These are phyloP conservation scores for Melitaea athalia DNA, from an alignment of 2,888 invertebrate species.

Conservation along the genomic window DNA sequence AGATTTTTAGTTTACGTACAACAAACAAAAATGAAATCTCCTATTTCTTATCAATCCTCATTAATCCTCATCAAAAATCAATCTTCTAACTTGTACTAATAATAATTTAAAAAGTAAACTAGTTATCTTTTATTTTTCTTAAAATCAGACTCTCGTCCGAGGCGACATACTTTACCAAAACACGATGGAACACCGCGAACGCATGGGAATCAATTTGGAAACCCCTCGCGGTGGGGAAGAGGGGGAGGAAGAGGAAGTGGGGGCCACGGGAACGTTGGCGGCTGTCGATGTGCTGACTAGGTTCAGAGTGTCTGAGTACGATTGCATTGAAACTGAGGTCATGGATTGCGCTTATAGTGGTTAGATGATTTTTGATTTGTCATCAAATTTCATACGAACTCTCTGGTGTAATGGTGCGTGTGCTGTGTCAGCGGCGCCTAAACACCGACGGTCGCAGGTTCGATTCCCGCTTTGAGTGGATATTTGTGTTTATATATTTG, in stretches of 20 bases:
- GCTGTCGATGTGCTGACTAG: slow-evolving; percentile 67
- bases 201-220: slow-evolving; percentile 64
- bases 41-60: no score
- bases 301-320: slow-evolving; percentile 65
- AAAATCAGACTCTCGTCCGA: slow-evolving; percentile 42
- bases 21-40: no score
- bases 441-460: no score
- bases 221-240: slow-evolving; percentile 49
- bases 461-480: no score
- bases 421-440: no score
- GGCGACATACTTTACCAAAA: slow-evolving; percentile 69
- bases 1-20: no score
- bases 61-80: no score
- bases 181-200: slow-evolving; percentile 68
- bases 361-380: slow-evolving; percentile 49
- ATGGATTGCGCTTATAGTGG: slow-evolving; percentile 63
- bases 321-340: slow-evolving; percentile 73
- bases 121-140: not conserved
- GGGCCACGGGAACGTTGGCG: slow-evolving; percentile 54
- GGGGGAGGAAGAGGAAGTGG: slow-evolving; percentile 54
- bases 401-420: no score
- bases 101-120: no score
- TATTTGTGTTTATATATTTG: no score
- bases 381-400: no score
- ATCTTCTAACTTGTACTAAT: no score